Evolutionary conservation across 1,140 invertebrate genomes (phyloP), one percentile per base, ranked within the genome.

Genomic region (Drosophila tristis): DNA sequence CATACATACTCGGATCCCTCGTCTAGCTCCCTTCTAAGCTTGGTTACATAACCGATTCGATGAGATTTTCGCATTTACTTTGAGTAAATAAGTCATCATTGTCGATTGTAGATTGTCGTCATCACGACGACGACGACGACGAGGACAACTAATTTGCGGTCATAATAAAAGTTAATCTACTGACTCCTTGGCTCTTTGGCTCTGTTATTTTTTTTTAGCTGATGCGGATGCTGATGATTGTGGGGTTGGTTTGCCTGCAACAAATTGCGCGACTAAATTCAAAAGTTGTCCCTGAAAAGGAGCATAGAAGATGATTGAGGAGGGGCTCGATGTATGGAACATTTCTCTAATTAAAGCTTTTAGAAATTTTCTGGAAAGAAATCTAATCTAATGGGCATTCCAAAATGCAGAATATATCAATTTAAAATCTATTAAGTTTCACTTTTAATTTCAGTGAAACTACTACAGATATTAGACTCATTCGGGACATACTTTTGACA

Each of bases 101-200:
- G 84, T 85, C 84, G 85, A 71, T 71, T 68, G 63, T 70, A 63
- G 66, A 82, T 87, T 89, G 85, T 89, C 84, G 84, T 89, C 84
- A 89, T 89, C 84, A 89, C 84, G 75, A 57, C 82, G 82, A 74
- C 26, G 26, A 7, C 26, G 75, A 58, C 82, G 82, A 74, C 70
- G 75, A 90, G 84, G 85, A 91, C 90, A 91, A 91, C 90, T 91
- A 91, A 91, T 91, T 91, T 91, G 90, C 86, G 90, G 90, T 90
- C 81, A 91, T 91, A 91, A 91, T 91, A 91, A 91, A 90, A 91
- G 90, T 91, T 91, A 90, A 91, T 91, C 84, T 89, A 89, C 79
- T 89, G 79, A 84, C 84, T 89, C 72, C 74, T 80, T 70, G 66
- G 75, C 71, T 45, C 53, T 66, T 78, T 48, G 56, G 49, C 51